A percentile compares a stretch with the other conserved stretches of the same genome.
These are phyloP conservation scores for Lysiphlebus fabarum DNA, from an alignment of 1,140 invertebrate species.

Conservation along the genomic window DNA sequence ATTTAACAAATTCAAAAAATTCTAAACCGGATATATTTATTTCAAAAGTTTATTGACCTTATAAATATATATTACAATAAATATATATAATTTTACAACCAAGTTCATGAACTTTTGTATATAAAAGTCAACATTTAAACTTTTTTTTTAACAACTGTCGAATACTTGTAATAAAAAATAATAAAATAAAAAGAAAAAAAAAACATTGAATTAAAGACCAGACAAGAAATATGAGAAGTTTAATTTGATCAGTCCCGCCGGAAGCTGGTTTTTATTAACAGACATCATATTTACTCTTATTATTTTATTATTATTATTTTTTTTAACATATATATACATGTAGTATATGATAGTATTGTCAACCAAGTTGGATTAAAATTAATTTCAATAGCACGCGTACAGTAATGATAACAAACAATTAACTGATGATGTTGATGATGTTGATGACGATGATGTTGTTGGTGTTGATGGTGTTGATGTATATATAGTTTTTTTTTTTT, in stretches of 20 bases:
- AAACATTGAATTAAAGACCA: background rate
- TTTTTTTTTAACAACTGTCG: no score
- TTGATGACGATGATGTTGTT: no score
- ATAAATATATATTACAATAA: no score
- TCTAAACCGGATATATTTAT: no score
- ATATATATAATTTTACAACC: no score
- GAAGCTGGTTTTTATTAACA: constrained; percentile 52
- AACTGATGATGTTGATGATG: constrained; percentile 26
- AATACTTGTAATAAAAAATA: background rate
- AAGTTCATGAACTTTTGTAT: no score
- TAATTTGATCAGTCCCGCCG: constrained; percentile 52
- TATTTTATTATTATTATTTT: no score
- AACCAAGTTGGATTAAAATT: constrained; percentile 52
- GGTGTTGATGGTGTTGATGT: no score
- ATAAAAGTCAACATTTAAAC: no score
- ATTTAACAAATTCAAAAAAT: no score
- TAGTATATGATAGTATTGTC: constrained; percentile 31
- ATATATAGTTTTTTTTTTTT: no score
- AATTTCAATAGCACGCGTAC: constrained; percentile 56
- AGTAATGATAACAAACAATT: constrained; percentile 57
- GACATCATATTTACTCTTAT: constrained; percentile 30
- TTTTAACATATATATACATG: background rate
- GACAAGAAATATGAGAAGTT: constrained; percentile 32
- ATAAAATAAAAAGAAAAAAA: constrained; percentile 1
- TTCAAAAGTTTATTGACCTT: no score